Evolutionary conservation across 2,113 vertebrate species (phyloP), one percentile per base, ranked within the genome.

Genomic region (Echinops telfairi): DNA sequence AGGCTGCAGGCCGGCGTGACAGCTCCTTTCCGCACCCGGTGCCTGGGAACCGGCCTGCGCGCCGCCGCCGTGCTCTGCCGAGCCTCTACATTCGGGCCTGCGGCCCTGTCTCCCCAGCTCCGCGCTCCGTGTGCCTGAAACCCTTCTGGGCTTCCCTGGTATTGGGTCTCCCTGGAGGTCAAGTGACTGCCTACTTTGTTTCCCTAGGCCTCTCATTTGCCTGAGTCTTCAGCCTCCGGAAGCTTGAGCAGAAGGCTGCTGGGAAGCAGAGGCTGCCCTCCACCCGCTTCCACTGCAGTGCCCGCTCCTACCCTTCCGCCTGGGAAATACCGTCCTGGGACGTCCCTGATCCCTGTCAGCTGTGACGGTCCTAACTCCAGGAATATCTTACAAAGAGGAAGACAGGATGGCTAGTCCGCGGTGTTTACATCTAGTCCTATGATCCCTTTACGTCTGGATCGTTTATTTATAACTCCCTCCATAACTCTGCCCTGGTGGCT

Each of bases 381-480:
- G 31, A 83, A 78, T 79, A 77, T 82, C 71, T 94, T 77, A 82
- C 16, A 23, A 70, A 86, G 80, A 71, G 78, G 81, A 33, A 87
- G 90, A 89, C 91, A 92, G 88, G 79, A 71, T 25, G 53, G 94
- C 84, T 82, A 64, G 82, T 14, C 47, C 9, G 88, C 70, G 47
- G 3, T 86, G 95, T 94, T 95, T 96, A 88, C 83, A 75, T 90
- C 90, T 90, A 83, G 91, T 91, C 92, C 88, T 90, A 2, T 60
- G 93, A 94, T 95, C 86, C 43, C 57, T 92, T 92, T 86, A 40
- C 88, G 90, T 95, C 95, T 92, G 96, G 79, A 95, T 88, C 89
- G 90, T 94, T 97, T 97, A 97, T 97, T 97, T 97, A 97, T 96
- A 95, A 91, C 92, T 89, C 91, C 86, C 85, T 89, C 95, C 88